Evolutionary conservation across 2,113 vertebrate genomes (phyloP).

Genomic region (Sisor rabdophorus): DNA sequence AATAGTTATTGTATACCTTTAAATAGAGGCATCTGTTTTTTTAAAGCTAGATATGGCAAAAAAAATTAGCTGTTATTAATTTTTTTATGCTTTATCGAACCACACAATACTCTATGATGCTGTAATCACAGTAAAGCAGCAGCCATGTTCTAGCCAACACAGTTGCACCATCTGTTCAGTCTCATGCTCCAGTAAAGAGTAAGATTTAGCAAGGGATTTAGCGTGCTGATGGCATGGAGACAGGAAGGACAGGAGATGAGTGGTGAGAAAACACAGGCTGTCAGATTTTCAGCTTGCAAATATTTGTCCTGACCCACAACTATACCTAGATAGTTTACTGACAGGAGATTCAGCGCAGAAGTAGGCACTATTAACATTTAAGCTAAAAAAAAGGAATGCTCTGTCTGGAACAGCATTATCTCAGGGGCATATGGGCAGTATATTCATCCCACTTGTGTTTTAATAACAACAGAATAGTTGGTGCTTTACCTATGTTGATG

Average conservation of each 20-base stretch:
- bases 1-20: neutral
- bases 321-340: neutral
- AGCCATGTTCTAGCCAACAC: neutral
- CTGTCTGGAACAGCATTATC: neutral
- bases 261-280: slow-evolving; percentile 7
- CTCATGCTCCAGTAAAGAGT: neutral
- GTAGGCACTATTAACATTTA: neutral
- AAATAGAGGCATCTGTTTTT: neutral
- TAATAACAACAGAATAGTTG: slow-evolving; percentile 5
- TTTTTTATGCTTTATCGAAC: neutral
- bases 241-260: neutral
- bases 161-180: slow-evolving; percentile 21
- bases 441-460: neutral
- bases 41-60: neutral
- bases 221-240: neutral
- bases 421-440: neutral
- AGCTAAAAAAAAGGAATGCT: neutral
- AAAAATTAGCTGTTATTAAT: too few species aligned
- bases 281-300: slow-evolving; percentile 20
- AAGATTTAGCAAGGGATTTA: neutral
- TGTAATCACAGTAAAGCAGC: neutral
- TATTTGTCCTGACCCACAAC: neutral
- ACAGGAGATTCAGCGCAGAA: neutral
- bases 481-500: too few species aligned
- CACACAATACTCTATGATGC: neutral